Percentiles rank a stretch among this genome's conserved stretches.
Conservation (phyloP, 2,888 invertebrate genomes). For the Leptinotarsa haldemani region DNA sequence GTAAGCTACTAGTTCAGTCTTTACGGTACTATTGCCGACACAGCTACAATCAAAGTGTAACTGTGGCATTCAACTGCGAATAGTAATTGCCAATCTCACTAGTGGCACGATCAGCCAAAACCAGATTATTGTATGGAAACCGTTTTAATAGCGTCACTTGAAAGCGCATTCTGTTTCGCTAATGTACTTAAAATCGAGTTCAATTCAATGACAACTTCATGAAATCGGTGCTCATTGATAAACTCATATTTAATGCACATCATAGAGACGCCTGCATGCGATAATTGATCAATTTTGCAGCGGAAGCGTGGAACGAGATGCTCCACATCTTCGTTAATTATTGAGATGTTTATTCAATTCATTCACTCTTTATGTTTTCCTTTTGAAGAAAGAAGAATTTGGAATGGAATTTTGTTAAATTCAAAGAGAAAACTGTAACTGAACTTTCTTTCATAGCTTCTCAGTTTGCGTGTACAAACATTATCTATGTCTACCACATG, state of each 20-base stretch:
- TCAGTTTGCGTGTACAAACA: too few species aligned
- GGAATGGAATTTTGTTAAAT: too few species aligned
- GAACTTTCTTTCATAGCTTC: too few species aligned
- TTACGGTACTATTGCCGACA: background rate
- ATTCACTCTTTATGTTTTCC: too few species aligned
- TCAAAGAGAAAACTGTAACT: too few species aligned
- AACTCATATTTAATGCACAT: constrained; percentile 40
- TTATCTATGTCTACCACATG: too few species aligned
- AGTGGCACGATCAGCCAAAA: constrained; percentile 59
- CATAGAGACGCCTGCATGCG: constrained; percentile 5
- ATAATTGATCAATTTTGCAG: constrained; percentile 3
- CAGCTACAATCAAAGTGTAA: constrained; percentile 47
- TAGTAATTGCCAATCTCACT: constrained; percentile 58
- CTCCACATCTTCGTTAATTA: background rate
- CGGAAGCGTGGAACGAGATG: background rate
- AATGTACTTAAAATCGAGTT: constrained; percentile 53
- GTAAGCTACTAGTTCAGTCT: constrained; percentile 3
- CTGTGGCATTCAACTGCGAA: constrained; percentile 57
- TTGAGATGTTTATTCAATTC: too few species aligned
- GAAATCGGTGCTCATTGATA: constrained; percentile 41
- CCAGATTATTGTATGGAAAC: constrained; percentile 59
- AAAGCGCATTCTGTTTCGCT: constrained; percentile 57
- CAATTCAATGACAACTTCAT: constrained; percentile 47
- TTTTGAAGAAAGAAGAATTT: too few species aligned
- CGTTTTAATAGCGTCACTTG: constrained; percentile 60